These are phyloP conservation scores for Trogon surrucura DNA, from an alignment of 2,113 vertebrate genomes.

Conservation along the genomic window DNA sequence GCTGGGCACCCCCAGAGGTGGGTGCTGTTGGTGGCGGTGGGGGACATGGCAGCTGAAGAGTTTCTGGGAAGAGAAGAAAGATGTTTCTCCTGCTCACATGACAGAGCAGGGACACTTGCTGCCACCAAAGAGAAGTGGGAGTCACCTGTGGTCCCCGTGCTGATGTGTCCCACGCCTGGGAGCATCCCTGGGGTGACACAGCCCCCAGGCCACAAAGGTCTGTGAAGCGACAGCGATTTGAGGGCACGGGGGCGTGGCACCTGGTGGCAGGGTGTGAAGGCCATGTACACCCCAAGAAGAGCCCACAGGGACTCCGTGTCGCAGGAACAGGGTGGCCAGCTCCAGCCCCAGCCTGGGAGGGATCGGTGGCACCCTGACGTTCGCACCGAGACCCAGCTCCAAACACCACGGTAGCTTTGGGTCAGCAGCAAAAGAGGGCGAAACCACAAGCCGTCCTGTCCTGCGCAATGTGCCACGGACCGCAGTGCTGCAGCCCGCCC, in stretches of 20 bases:
- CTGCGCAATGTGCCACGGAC: rapidly evolving
- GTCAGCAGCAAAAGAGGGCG: background rate
- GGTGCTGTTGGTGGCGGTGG: background rate
- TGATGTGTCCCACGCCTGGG: background rate
- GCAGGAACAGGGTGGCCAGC: background rate
- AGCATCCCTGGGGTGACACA: background rate
- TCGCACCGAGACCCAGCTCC: background rate
- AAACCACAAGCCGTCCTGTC: background rate
- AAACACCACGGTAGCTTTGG: background rate
- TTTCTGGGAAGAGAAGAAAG: background rate
- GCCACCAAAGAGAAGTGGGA: background rate
- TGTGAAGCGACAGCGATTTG: background rate
- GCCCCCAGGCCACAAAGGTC: rapidly evolving
- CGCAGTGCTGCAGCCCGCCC: rapidly evolving
- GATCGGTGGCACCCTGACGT: background rate
- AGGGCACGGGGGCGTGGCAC: background rate
- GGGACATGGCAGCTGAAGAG: background rate
- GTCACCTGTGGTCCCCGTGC: background rate
- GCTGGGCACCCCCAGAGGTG: background rate
- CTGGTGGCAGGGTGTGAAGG: background rate
- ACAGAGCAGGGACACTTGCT: rapidly evolving
- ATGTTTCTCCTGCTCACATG: background rate
- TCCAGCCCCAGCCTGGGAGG: background rate
- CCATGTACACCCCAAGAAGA: rapidly evolving
- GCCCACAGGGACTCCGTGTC: background rate